phyloP scores from a whole-genome alignment of 2,888 invertebrate species.

The Trisateles emortualis region DNA sequence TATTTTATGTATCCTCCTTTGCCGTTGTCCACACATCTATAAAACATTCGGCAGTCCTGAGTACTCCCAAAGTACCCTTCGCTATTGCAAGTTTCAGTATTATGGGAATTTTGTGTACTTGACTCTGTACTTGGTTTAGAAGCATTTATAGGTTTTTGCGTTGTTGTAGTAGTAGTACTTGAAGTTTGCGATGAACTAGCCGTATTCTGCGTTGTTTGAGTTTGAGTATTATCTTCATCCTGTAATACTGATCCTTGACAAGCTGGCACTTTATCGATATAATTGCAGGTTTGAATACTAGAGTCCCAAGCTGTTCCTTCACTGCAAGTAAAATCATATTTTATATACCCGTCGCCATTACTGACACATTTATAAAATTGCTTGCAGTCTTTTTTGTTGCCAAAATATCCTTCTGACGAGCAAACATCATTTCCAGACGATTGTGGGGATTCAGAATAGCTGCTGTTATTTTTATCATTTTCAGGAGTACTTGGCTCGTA shows the following conservation, averaged over 20 bases:
- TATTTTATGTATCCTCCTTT: slow-evolving; percentile 87
- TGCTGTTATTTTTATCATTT: slow-evolving; percentile 51
- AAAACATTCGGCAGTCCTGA: slow-evolving; percentile 88
- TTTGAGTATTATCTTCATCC: slow-evolving; percentile 46
- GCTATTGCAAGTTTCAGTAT: slow-evolving; percentile 68
- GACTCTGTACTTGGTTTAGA: slow-evolving; percentile 43
- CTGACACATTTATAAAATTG: slow-evolving; percentile 83
- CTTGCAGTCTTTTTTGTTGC: slow-evolving; percentile 76
- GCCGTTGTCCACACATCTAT: slow-evolving; percentile 89
- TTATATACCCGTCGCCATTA: slow-evolving; percentile 76
- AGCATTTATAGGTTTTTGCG: slow-evolving; percentile 39
- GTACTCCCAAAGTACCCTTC: slow-evolving; percentile 89
- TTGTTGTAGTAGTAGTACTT: slow-evolving; percentile 15
- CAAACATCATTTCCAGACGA: slow-evolving; percentile 55
- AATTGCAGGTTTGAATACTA: slow-evolving; percentile 83
- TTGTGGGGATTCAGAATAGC: slow-evolving; percentile 34
- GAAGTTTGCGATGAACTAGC: slow-evolving; percentile 9
- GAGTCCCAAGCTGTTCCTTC: slow-evolving; percentile 88
- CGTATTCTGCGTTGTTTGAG: slow-evolving; percentile 21
- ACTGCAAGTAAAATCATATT: slow-evolving; percentile 86
- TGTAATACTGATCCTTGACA: slow-evolving; percentile 57
- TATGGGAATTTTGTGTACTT: slow-evolving; percentile 24
- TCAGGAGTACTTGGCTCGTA: slow-evolving; percentile 31
- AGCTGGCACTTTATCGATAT: slow-evolving; percentile 77
- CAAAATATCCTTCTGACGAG: slow-evolving; percentile 79